A percentile compares a stretch with the other conserved stretches of the same genome.
These are phyloP conservation scores for Mixornis gularis DNA, from an alignment of 2,113 vertebrate species.

Conservation along the genomic window DNA sequence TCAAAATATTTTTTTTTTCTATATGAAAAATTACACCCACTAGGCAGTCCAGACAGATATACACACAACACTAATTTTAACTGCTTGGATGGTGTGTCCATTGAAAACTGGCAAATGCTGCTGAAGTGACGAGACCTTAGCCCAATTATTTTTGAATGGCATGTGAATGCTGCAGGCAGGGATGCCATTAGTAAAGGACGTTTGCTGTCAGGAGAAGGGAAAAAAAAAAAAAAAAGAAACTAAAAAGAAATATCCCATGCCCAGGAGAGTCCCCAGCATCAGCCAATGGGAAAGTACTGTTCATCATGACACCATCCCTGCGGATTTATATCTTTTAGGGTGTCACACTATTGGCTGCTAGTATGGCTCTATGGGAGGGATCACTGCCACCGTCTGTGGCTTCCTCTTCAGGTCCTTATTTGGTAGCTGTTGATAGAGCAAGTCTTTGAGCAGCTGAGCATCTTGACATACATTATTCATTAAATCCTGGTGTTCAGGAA, in stretches of 20 bases:
- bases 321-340: slow-evolving; percentile 17
- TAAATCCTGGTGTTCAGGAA: slow-evolving; percentile 70
- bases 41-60: neutral
- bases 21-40: neutral
- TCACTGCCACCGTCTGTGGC: slow-evolving; percentile 71
- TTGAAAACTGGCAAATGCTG: neutral
- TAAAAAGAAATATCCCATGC: slow-evolving; percentile 20
- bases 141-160: slow-evolving; percentile 35
- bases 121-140: neutral
- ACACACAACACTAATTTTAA: neutral
- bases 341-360: slow-evolving; percentile 75
- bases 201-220: neutral
- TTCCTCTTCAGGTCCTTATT: slow-evolving; percentile 82
- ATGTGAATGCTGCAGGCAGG: slow-evolving; percentile 25
- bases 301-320: slow-evolving; percentile 21
- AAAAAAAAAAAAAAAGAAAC: too few species aligned
- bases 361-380: slow-evolving; percentile 68
- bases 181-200: slow-evolving; percentile 65
- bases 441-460: slow-evolving; percentile 79
- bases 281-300: slow-evolving; percentile 73
- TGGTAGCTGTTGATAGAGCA: slow-evolving; percentile 82
- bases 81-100: neutral
- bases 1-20: neutral
- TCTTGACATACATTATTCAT: slow-evolving; percentile 89
- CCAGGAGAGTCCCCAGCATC: slow-evolving; percentile 55